Conservation (phyloP, 2,888 invertebrate species). For the Tribolium freemani region DNA sequence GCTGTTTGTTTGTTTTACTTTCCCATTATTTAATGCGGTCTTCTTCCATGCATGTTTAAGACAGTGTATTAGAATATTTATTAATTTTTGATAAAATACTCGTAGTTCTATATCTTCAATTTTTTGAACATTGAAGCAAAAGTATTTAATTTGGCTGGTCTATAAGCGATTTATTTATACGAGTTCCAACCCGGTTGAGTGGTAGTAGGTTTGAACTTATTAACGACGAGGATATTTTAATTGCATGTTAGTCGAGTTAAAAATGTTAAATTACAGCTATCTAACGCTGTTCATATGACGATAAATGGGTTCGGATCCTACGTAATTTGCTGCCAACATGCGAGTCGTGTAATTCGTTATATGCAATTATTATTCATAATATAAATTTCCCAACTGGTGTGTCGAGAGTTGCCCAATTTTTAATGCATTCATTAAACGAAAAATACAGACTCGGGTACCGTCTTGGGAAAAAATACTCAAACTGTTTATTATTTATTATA, state of each 20-base stretch:
- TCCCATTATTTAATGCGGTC: too few relatives aligned
- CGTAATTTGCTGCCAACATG: slow-evolving; percentile 34
- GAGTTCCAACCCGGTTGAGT: slow-evolving; percentile 39
- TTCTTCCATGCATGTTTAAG: too few relatives aligned
- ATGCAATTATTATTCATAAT: slow-evolving; percentile 26
- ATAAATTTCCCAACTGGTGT: slow-evolving; percentile 13
- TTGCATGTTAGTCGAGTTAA: slow-evolving; percentile 32
- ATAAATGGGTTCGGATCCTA: slow-evolving; percentile 36
- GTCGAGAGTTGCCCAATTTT: slow-evolving; percentile 12
- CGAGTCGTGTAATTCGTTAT: slow-evolving; percentile 26
- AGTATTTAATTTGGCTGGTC: background rate
- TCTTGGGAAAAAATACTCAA: slow-evolving; percentile 10
- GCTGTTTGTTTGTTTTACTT: too few relatives aligned
- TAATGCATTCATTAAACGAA: slow-evolving; percentile 20
- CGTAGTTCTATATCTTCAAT: too few relatives aligned
- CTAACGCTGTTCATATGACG: slow-evolving; percentile 33
- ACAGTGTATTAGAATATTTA: too few relatives aligned
- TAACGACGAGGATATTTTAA: slow-evolving; percentile 37
- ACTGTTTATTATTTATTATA: slow-evolving; percentile 5
- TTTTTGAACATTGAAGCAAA: background rate
- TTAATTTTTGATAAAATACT: too few relatives aligned
- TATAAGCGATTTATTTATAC: slow-evolving; percentile 13
- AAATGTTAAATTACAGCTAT: slow-evolving; percentile 41
- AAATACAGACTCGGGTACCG: background rate
- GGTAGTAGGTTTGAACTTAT: slow-evolving; percentile 46